Evolutionary conservation across 1,140 invertebrate species (phyloP).

Genomic region (Tetraneura akinire): DNA sequence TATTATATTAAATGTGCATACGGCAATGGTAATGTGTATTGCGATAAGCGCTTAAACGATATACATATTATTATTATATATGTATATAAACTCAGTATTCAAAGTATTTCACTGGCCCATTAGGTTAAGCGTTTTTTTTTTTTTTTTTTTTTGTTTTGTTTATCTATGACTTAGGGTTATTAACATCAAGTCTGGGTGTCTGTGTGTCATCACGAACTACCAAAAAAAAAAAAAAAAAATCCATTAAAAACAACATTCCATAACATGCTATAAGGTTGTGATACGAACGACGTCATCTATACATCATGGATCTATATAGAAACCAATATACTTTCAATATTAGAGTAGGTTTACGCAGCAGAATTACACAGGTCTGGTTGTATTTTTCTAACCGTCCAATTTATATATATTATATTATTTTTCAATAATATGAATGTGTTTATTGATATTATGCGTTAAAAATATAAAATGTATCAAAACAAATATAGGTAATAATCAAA

Average conservation of each 20-base stretch:
- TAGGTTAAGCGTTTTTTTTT: conserved; percentile 29
- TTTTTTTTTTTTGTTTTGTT: conserved; percentile 34
- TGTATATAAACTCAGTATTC: no score
- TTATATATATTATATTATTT: no score
- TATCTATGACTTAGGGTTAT: conserved; percentile 22
- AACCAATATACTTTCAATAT: not conserved
- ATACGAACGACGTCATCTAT: conserved; percentile 14
- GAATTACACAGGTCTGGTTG: not conserved
- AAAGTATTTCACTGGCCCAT: not conserved
- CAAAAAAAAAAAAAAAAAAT: conserved; percentile 2
- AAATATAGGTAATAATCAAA: no score
- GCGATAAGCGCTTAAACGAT: no score
- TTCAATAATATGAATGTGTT: no score
- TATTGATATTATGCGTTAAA: no score
- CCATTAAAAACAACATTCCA: conserved; percentile 50
- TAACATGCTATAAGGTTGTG: not conserved
- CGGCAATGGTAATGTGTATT: not conserved
- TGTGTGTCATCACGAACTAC: not conserved
- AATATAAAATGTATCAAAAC: no score
- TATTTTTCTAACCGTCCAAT: not conserved
- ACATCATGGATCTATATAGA: not conserved
- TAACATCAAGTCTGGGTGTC: not conserved
- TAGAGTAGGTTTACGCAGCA: not conserved
- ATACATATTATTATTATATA: no score
- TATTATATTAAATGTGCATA: not conserved